phyloP scores from a whole-genome alignment of 2,113 vertebrate genomes.

The Antennarius striatus region DNA sequence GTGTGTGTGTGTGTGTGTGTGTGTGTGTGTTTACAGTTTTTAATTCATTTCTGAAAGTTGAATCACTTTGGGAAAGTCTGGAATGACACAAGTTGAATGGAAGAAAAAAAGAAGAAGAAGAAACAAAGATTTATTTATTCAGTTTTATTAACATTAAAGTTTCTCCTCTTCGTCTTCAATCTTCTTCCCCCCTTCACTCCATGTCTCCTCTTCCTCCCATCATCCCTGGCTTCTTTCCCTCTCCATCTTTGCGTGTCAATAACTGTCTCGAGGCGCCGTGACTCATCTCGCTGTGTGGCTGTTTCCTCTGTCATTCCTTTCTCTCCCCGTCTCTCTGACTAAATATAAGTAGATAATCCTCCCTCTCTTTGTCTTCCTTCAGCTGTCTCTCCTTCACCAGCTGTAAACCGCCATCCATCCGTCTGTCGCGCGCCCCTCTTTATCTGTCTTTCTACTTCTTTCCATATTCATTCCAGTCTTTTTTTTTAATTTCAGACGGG shows the following conservation, averaged over 20 bases:
- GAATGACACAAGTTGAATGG: too few relatives aligned
- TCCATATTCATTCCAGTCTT: slow-evolving; percentile 9
- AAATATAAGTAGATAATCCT: slow-evolving; percentile 51
- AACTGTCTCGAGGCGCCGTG: slow-evolving; percentile 41
- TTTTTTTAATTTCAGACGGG: slow-evolving; percentile 15
- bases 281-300: slow-evolving; percentile 42
- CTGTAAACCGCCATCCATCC: background rate
- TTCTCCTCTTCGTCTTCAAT: background rate
- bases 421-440: slow-evolving; percentile 1
- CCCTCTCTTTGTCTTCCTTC: slow-evolving; percentile 3
- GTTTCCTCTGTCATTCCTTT: slow-evolving; percentile 2
- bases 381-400: background rate
- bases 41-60: too few relatives aligned
- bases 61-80: too few relatives aligned
- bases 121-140: too few relatives aligned
- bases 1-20: too few relatives aligned
- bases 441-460: background rate
- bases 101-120: too few relatives aligned
- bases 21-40: too few relatives aligned
- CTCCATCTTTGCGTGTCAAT: slow-evolving; percentile 48
- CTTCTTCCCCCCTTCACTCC: slow-evolving; percentile 21
- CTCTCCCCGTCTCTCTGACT: slow-evolving; percentile 25
- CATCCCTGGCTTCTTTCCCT: slow-evolving; percentile 18
- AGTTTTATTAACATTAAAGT: too few relatives aligned
- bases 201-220: slow-evolving; percentile 1